Percentiles rank a stretch among this genome's conserved stretches.
These are phyloP conservation scores for Sipha maydis DNA, from an alignment of 2,888 invertebrate genomes.

Conservation along the genomic window DNA sequence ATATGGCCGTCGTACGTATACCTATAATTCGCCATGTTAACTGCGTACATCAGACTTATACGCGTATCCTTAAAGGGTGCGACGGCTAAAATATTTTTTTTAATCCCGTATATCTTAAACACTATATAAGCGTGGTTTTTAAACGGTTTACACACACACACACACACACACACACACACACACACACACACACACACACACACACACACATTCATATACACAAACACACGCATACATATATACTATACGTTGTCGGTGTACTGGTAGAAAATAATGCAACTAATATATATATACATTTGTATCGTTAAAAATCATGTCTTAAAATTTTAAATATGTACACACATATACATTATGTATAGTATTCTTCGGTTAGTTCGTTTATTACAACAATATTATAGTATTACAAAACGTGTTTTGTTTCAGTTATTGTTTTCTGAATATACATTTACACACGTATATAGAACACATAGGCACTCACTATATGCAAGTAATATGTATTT, in stretches of 20 bases:
- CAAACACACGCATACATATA: no score
- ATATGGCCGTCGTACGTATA: slow-evolving; percentile 47
- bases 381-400: not conserved
- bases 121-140: no score
- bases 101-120: not conserved
- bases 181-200: no score
- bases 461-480: no score
- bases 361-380: not conserved
- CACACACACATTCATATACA: no score
- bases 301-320: not conserved
- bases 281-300: not conserved
- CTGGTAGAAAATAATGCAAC: not conserved
- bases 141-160: no score
- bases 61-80: slow-evolving; percentile 7
- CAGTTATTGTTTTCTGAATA: not conserved
- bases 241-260: no score
- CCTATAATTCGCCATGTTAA: slow-evolving; percentile 39
- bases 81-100: not conserved
- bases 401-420: not conserved
- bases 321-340: no score
- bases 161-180: no score
- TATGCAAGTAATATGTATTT: not conserved
- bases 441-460: no score
- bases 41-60: not conserved
- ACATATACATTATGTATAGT: not conserved